Evolutionary conservation across 2,888 invertebrate species (phyloP), one percentile per base, ranked within the genome.

Genomic region (Ophion costatus): DNA sequence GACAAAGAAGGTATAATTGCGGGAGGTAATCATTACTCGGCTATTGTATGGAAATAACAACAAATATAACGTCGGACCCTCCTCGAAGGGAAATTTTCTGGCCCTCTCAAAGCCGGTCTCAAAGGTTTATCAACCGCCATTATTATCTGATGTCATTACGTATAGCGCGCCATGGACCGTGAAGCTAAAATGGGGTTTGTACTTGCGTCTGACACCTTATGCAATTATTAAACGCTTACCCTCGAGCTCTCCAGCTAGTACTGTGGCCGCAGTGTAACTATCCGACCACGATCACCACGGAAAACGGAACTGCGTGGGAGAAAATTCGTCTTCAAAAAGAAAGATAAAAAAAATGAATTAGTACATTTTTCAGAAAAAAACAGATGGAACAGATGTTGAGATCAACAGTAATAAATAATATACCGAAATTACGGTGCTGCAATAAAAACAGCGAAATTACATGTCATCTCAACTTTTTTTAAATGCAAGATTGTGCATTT

Each of bases 191-290:
- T 87, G 82, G 83, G 80, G 82, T 73, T 81, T 45, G 61, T 73
- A 75, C 42, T 73, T 86, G 85, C 69, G 59, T 71, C 14, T 85
- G 87, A 86, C 86, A 78, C 81, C 75, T 88, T 79, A 76, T 85
- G 80, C 74, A 77, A 82, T 81, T 61, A 71, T 81, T 80, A 83
- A 73, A 84, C 77, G 42, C 82, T 70, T 80, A 84, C 83, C 78
- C 85, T 83, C 38, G 75, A 79, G 71, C 63, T 33, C 66, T 66
- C 20, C 76, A 17, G 9, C 51, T 70, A 61, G 66, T 61, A 59
- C 70, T n/a, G 78, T 57, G 77, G 73, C 38, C 45, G 38, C 77
- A n/a, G 83, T 82, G 80, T 81, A 81, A 51, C 51, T 29, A 59
- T 22, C 24, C 29, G 33, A 51, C 38, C 64, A 74, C n/a, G 33